phyloP scores from a whole-genome alignment of 2,797 vertebrate genomes.

The Chiroxiphia lanceolata region DNA sequence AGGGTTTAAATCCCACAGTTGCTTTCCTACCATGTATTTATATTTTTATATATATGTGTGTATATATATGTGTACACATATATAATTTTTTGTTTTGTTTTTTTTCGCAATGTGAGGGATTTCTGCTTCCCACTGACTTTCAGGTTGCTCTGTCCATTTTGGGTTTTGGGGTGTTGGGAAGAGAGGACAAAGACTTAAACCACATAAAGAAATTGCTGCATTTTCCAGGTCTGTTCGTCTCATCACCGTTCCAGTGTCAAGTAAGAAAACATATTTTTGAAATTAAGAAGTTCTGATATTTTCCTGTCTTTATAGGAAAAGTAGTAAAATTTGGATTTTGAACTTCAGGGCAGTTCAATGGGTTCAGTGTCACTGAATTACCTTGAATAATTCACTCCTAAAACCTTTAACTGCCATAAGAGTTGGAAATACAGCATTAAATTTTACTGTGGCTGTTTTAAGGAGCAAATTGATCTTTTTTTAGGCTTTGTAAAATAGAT shows the following conservation, averaged over 20 bases:
- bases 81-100: background rate
- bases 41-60: background rate
- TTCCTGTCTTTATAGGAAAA: fast-evolving
- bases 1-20: background rate
- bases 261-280: background rate
- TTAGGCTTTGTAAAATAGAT: background rate
- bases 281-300: fast-evolving
- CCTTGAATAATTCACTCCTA: background rate
- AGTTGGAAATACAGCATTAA: background rate
- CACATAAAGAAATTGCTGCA: fast-evolving
- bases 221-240: background rate
- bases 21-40: background rate
- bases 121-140: background rate
- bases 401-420: background rate
- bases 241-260: fast-evolving
- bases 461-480: background rate
- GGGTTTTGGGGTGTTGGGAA: background rate
- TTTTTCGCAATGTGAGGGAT: background rate
- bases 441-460: background rate
- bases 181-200: background rate
- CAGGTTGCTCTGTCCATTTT: background rate
- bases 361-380: background rate
- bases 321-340: background rate
- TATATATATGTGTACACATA: too few relatives aligned
- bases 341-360: background rate